Base-by-base conservation (phyloP, 2,113 vertebrate genomes). In the Geothlypis trichas region DNA sequence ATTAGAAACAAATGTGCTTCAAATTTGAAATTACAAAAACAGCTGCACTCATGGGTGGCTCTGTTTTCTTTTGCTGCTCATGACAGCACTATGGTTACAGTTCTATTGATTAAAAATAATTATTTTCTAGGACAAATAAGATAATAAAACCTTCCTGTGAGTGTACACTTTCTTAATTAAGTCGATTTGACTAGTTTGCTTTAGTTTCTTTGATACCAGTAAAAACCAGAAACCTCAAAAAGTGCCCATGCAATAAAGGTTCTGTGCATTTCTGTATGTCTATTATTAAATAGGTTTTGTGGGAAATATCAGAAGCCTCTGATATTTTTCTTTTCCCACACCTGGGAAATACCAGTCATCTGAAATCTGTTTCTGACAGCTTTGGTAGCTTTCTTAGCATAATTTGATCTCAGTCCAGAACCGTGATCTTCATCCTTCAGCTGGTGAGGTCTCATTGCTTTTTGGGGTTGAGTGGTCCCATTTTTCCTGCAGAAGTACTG, bases 61-160 rank as follows among this genome's bases (percentile, higher is more conserved):
- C 21, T 68, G 17, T 77, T 93, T 88, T 92, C 55, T 90, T 87
- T 27, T 85, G 30, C 49, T 73, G 62, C 31, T 75, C 22, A 9
- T 87, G 55, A 52, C 59, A 86, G 51, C 42, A 10, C 51, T 3
- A 7, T 89, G 58, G 21, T 65, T 91, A 52, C 58, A 76, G 77
- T 93, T 81, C 72, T 58, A 44, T 4, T 71, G 74, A 87, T 63
- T 71, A 54, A 21, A 68, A 47, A n/a, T 51, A 90, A 93, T 92
- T 86, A 90, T 95, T 91, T 94, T 87, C 52, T 68, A 74, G 78
- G 51, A 67, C 39, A 88, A 85, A 90, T 80, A 85, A 71, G 61
- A 61, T 81, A 71, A 89, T 71, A 63, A 94, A 83, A 8, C 9
- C 24, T 66, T 87, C 49, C 67, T 80, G 27, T 61, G 81, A 79